Conservation (phyloP, 2,888 invertebrate genomes). For the Drosophila pullipes region DNA sequence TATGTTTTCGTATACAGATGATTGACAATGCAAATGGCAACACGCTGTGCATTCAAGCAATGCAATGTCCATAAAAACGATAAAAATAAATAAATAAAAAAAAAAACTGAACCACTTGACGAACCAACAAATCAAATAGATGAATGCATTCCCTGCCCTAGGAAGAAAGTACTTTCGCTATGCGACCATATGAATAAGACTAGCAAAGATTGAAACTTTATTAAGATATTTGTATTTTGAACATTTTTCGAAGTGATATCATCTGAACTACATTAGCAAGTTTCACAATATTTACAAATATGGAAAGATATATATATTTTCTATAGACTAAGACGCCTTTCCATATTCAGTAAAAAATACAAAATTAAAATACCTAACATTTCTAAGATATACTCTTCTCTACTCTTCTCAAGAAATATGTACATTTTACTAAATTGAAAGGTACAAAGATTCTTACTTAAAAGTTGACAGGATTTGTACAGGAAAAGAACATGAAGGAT, state of each 20-base stretch:
- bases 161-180: background rate
- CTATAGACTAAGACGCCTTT: too few relatives aligned
- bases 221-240: background rate
- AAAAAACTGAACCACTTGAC: constrained; percentile 1
- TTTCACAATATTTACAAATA: background rate
- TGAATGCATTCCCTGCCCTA: constrained; percentile 5
- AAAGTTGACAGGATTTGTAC: background rate
- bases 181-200: background rate
- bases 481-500: background rate
- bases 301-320: too few relatives aligned
- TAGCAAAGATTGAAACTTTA: background rate
- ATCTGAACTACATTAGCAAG: background rate
- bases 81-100: background rate
- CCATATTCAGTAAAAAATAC: too few relatives aligned
- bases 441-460: background rate
- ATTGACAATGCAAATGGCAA: constrained; percentile 61
- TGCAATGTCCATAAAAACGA: background rate
- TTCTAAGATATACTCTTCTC: background rate
- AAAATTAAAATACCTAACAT: too few relatives aligned
- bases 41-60: constrained; percentile 41
- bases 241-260: background rate
- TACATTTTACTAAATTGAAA: background rate
- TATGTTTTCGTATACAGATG: constrained; percentile 26
- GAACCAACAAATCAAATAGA: constrained; percentile 30
- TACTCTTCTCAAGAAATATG: background rate